These are phyloP conservation scores for Hermetia illucens DNA, from an alignment of 1,140 invertebrate genomes.

Conservation along the genomic window DNA sequence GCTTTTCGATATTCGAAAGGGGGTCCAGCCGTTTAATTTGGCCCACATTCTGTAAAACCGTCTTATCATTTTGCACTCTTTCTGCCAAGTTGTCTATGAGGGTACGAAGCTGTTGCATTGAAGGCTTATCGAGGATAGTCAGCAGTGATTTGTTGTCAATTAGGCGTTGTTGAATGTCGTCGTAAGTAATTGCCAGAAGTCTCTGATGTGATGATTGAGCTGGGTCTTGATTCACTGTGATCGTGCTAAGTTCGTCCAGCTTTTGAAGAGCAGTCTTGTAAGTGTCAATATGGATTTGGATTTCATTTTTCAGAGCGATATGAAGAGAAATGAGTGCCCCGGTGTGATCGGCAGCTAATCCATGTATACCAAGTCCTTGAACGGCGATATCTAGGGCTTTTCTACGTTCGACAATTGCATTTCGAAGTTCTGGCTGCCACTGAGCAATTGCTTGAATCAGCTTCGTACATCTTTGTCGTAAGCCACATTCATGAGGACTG, in stretches of 20 bases:
- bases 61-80: conserved; percentile 53
- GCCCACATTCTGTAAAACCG: conserved; percentile 47
- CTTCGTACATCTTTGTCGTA: conserved; percentile 39
- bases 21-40: conserved; percentile 42
- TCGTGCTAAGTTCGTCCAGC: conserved; percentile 61
- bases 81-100: conserved; percentile 41
- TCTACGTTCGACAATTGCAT: conserved; percentile 44
- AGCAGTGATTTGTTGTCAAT: conserved; percentile 85
- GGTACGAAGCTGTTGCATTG: conserved; percentile 37
- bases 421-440: conserved; percentile 39
- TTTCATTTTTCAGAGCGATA: conserved; percentile 62
- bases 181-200: conserved; percentile 64
- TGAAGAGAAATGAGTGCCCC: conserved; percentile 48
- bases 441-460: conserved; percentile 36
- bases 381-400: conserved; percentile 68
- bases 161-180: conserved; percentile 69
- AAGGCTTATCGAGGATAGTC: conserved; percentile 65
- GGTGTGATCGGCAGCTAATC: conserved; percentile 48
- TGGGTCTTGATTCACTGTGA: conserved; percentile 60
- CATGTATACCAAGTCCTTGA: conserved; percentile 76
- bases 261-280: conserved; percentile 80
- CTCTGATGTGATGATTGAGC: conserved; percentile 80
- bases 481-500: conserved; percentile 42
- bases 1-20: conserved; percentile 37
- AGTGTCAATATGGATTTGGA: conserved; percentile 67